A percentile compares a stretch with the other conserved stretches of the same genome.
Evolutionary conservation across 2,888 invertebrate species (phyloP).

Genomic region (Acrocyrtus sp.): DNA sequence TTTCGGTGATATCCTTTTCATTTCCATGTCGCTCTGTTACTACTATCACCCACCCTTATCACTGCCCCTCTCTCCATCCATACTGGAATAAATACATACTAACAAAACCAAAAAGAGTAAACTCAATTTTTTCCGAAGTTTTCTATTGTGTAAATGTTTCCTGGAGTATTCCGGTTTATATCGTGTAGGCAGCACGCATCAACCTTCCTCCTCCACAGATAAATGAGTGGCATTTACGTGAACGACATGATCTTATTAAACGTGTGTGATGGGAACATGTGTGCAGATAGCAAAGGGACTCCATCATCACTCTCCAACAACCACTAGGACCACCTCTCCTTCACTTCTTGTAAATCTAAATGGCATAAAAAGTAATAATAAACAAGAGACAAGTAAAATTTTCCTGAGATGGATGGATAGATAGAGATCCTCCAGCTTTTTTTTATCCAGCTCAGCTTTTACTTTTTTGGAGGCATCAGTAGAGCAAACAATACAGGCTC

Average conservation of each 20-base stretch:
- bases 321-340: too few species aligned
- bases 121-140: too few species aligned
- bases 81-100: too few species aligned
- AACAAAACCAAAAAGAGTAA: too few species aligned
- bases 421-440: constrained; percentile 36
- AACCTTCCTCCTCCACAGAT: not conserved
- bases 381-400: constrained; percentile 11
- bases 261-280: constrained; percentile 32
- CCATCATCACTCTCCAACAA: too few species aligned
- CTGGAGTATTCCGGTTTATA: too few species aligned
- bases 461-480: too few species aligned
- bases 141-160: too few species aligned
- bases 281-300: too few species aligned
- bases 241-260: constrained; percentile 47
- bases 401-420: constrained; percentile 17
- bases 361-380: constrained; percentile 35
- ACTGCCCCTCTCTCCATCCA: not conserved
- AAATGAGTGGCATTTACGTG: constrained; percentile 11
- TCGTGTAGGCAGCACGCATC: too few species aligned
- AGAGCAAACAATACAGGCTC: too few species aligned
- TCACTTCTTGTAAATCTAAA: too few species aligned
- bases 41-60: not conserved
- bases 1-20: constrained; percentile 16
- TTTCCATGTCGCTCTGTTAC: not conserved
- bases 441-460: constrained; percentile 9